These are phyloP conservation scores for Mongoloraphidia duomilia DNA, from an alignment of 2,888 invertebrate species.

Conservation along the genomic window DNA sequence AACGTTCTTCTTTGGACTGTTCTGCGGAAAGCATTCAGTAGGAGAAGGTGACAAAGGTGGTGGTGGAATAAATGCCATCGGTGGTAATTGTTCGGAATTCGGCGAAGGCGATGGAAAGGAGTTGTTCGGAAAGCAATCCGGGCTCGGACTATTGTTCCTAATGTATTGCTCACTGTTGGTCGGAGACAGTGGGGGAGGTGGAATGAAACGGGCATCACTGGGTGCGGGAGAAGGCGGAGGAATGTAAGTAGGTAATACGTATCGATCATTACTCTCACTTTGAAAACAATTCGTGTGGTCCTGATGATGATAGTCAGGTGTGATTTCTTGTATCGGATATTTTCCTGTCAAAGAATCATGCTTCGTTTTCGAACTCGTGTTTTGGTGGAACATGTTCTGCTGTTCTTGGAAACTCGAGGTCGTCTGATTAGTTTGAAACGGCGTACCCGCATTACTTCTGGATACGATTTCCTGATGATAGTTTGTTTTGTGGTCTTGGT, in stretches of 20 bases:
- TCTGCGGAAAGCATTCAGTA: slow-evolving; percentile 10
- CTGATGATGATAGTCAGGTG: slow-evolving; percentile 1
- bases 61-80: slow-evolving; percentile 38
- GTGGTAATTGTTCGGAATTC: slow-evolving; percentile 26
- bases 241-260: slow-evolving; percentile 28
- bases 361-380: too few species aligned
- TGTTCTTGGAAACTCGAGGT: too few species aligned
- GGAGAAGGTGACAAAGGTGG: slow-evolving; percentile 28
- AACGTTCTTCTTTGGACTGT: background rate
- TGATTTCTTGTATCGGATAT: slow-evolving; percentile 22
- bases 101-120: slow-evolving; percentile 32
- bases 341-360: slow-evolving; percentile 15
- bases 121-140: slow-evolving; percentile 43
- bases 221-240: slow-evolving; percentile 43
- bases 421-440: too few species aligned
- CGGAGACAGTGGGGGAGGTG: slow-evolving; percentile 49
- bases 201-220: slow-evolving; percentile 39
- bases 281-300: background rate
- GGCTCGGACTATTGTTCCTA: slow-evolving; percentile 27
- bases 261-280: slow-evolving; percentile 3
- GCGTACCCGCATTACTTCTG: too few species aligned
- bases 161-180: slow-evolving; percentile 23
- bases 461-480: too few species aligned
- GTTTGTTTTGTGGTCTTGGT: too few species aligned
- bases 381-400: too few species aligned